Percentiles rank a stretch among this genome's conserved stretches.
Conservation (phyloP, 1,140 invertebrate species). For the Drosophila virilis region DNA sequence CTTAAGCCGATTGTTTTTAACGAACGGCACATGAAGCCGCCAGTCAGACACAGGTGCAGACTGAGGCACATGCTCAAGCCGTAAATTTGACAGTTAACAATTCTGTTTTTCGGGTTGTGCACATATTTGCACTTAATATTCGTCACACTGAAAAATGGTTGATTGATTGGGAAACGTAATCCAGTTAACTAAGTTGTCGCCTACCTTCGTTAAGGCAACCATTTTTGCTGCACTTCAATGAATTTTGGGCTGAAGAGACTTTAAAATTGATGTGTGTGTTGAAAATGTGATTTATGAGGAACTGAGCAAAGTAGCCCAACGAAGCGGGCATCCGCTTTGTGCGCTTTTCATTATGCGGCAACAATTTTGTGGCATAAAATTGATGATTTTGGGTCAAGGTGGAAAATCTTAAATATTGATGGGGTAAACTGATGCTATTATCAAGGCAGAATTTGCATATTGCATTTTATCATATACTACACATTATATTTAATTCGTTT, state of each 20-base stretch:
- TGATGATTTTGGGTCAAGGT: slow-evolving; percentile 45
- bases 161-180: slow-evolving; percentile 42
- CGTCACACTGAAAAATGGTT: slow-evolving; percentile 26
- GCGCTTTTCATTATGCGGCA: slow-evolving; percentile 40
- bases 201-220: not conserved
- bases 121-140: slow-evolving; percentile 45
- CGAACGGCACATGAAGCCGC: slow-evolving; percentile 11
- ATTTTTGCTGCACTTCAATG: not conserved
- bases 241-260: not conserved
- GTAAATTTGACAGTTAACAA: slow-evolving; percentile 8
- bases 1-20: too few relatives aligned
- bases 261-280: slow-evolving; percentile 42
- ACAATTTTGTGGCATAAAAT: slow-evolving; percentile 27
- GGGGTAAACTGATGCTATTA: not conserved
- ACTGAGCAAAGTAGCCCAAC: slow-evolving; percentile 18
- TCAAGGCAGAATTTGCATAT: not conserved
- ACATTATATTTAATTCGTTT: too few relatives aligned
- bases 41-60: not conserved
- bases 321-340: not conserved
- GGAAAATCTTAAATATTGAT: slow-evolving; percentile 8
- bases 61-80: not conserved
- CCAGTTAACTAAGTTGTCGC: slow-evolving; percentile 30
- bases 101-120: slow-evolving; percentile 10
- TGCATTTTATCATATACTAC: too few relatives aligned
- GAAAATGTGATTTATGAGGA: slow-evolving; percentile 45